These are phyloP conservation scores for Parotocinclus haroldoi DNA, from an alignment of 2,797 vertebrate species.

Conservation along the genomic window DNA sequence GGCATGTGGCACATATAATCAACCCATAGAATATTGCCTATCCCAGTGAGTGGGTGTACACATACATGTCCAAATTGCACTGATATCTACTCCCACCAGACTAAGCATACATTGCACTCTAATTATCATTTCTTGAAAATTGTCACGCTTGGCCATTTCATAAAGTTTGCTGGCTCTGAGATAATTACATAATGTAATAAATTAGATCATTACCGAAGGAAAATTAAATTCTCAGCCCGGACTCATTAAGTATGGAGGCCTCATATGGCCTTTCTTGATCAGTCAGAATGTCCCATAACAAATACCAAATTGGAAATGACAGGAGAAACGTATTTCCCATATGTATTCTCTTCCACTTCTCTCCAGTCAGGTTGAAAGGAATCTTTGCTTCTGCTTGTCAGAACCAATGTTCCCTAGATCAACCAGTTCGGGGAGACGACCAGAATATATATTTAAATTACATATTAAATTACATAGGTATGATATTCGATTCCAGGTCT, in stretches of 20 bases:
- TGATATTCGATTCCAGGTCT: not conserved
- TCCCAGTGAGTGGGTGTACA: conserved; percentile 4
- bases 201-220: conserved; percentile 48
- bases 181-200: conserved; percentile 50
- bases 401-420: not conserved
- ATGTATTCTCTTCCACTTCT: conserved; percentile 34
- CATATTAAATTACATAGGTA: not conserved
- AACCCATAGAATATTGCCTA: not conserved
- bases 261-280: conserved; percentile 40
- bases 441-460: not conserved
- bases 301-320: conserved; percentile 43
- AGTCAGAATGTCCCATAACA: conserved; percentile 43
- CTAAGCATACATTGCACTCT: conserved; percentile 18
- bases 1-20: too few relatives aligned
- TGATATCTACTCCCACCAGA: conserved; percentile 23
- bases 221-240: conserved; percentile 47
- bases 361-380: conserved; percentile 27
- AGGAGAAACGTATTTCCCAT: conserved; percentile 28
- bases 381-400: conserved; percentile 14
- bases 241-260: conserved; percentile 40
- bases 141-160: conserved; percentile 40
- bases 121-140: conserved; percentile 46
- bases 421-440: not conserved
- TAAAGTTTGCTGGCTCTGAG: conserved; percentile 46
- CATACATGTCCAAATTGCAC: not conserved